Conservation (phyloP, 2,888 invertebrate species). For the Lysandra coridon region DNA sequence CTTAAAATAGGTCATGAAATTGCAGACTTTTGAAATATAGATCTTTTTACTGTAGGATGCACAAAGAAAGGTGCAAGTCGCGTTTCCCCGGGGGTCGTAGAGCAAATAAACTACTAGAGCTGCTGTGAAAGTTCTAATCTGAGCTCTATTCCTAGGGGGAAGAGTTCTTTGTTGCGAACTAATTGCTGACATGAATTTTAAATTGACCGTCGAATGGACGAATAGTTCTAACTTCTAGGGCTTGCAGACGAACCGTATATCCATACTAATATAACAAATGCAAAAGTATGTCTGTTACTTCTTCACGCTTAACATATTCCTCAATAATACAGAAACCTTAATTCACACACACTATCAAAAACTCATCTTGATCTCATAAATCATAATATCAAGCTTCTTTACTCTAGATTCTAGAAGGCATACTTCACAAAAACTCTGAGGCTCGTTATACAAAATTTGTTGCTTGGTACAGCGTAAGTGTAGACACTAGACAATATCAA, state of each 20-base stretch:
- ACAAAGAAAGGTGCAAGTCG: slow-evolving; percentile 15
- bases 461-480: no score
- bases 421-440: no score
- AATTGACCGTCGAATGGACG: background rate
- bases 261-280: background rate
- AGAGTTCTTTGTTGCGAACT: background rate
- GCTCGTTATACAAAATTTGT: no score
- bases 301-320: no score
- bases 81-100: background rate
- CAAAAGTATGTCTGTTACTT: background rate
- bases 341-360: no score
- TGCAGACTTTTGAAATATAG: background rate
- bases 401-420: no score
- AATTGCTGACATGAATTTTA: slow-evolving; percentile 21
- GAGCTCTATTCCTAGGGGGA: background rate
- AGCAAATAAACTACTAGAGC: slow-evolving; percentile 19
- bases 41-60: slow-evolving; percentile 6
- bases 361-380: no score
- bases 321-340: no score
- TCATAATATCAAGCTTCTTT: no score
- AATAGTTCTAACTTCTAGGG: background rate
- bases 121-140: background rate
- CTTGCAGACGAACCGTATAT: background rate
- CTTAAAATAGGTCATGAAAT: background rate
- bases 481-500: no score